A percentile compares a stretch with the other conserved stretches of the same genome.
phyloP scores from a whole-genome alignment of 1,140 invertebrate species.

The Pseudomyrmex pallidus region DNA sequence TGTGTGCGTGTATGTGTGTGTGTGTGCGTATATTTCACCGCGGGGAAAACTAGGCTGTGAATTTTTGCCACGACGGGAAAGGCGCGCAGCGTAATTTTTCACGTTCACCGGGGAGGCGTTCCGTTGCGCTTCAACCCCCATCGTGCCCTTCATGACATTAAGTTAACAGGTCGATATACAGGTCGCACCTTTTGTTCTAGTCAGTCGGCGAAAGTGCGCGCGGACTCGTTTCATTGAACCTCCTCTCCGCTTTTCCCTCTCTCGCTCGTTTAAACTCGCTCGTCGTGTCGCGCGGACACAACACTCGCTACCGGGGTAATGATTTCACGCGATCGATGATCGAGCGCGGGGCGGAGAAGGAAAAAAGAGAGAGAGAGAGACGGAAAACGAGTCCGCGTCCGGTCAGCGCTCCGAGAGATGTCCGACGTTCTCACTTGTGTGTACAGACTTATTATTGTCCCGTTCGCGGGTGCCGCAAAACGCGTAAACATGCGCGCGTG shows the following conservation, averaged over 20 bases:
- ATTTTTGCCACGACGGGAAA: not conserved
- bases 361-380: not conserved
- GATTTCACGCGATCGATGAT: slow-evolving; percentile 44
- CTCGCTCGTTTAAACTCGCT: not conserved
- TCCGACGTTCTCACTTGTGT: slow-evolving; percentile 35
- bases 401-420: slow-evolving; percentile 38
- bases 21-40: not conserved
- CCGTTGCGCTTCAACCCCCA: not conserved
- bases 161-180: not conserved
- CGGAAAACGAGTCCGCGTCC: slow-evolving; percentile 1
- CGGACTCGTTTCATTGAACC: slow-evolving; percentile 24
- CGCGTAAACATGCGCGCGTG: slow-evolving; percentile 1
- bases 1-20: too few species aligned
- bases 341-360: not conserved
- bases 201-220: not conserved
- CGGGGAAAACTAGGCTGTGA: not conserved
- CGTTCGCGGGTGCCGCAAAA: slow-evolving; percentile 63
- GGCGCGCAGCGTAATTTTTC: not conserved
- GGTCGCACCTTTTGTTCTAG: slow-evolving; percentile 29
- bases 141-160: not conserved
- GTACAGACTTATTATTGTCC: slow-evolving; percentile 59
- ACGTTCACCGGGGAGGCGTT: not conserved
- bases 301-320: not conserved
- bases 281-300: not conserved
- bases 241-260: too few species aligned